These are phyloP conservation scores for Tyrannus savana DNA, from an alignment of 2,113 vertebrate species.

Conservation along the genomic window DNA sequence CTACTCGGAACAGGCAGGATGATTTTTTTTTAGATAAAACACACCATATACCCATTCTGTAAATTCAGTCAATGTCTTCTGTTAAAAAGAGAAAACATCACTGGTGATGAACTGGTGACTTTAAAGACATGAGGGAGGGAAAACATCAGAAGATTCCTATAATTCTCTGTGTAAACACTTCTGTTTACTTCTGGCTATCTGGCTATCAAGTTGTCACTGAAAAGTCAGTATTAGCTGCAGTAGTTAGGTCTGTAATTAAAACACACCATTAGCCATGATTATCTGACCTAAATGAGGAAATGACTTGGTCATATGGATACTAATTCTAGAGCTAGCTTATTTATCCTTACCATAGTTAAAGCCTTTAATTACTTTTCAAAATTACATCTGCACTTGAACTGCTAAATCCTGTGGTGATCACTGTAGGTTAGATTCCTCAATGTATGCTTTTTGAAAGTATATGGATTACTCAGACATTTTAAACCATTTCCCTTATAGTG, in stretches of 20 bases:
- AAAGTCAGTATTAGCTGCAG: not conserved
- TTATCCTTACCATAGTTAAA: not conserved
- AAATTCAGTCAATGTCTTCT: not conserved
- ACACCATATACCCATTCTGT: not conserved
- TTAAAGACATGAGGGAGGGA: not conserved
- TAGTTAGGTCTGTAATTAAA: not conserved
- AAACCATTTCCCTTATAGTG: not conserved
- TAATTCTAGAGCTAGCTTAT: not conserved
- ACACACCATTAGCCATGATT: not conserved
- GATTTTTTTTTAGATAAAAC: not conserved
- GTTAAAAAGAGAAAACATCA: not conserved
- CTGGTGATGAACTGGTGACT: not conserved
- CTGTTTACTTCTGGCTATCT: not conserved
- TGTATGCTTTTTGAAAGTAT: not conserved
- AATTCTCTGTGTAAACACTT: not conserved
- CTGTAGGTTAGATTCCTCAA: not conserved
- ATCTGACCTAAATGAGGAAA: not conserved
- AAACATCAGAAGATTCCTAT: not conserved
- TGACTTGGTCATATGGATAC: not conserved
- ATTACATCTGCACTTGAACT: not conserved
- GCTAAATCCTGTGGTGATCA: not conserved
- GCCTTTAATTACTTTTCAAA: not conserved
- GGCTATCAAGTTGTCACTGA: not conserved
- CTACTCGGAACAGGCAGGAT: not conserved
- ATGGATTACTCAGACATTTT: not conserved